Base-by-base conservation (phyloP, 2,888 invertebrate species). In the Melanotus villosus region DNA sequence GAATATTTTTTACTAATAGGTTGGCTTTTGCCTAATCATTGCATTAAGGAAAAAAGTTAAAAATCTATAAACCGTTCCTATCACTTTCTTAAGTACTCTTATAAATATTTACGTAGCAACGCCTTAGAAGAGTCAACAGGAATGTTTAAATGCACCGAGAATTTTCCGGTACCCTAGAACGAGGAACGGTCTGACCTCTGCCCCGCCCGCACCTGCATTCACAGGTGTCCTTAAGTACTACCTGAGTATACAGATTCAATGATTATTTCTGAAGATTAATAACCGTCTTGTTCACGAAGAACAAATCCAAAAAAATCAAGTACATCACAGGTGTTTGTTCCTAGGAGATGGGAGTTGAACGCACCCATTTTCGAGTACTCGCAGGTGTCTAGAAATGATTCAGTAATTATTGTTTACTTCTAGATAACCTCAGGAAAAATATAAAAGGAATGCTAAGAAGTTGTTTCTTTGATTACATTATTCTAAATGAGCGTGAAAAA, bases 141-240 rank as follows among this genome's bases (percentile, higher is more conserved):
- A 63, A 54, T 54, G 52, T 54, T 47, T 50, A 52, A 58, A 67
- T 64, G 56, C 56, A 52, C 52, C 32, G 18, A 47, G 30, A 67
- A 57, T 67, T 72, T 75, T 74, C 69, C 69, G 69, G 74, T 75
- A 71, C 71, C 69, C 73, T 57, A 71, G 74, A 68, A 26, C 26
- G 26, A 65, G 67, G 63, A 72, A 47, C 47, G 32, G 10, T 73
- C 62, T 80, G 80, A 80, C 80, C 80, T 80, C 71, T 80, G 79
- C 70, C 77, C 79, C 80, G 77, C 71, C 78, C 80, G 78, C 79
- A 80, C 77, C 78, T 79, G 78, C 76, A 75, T 73, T 64, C 77
- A 79, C 81, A 81, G 80, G 80, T 80, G 81, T 79, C 79, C 77
- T 74, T 70, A 70, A 72, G 70, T 75, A 77, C 78, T 79, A 79